Conservation (phyloP, 2,113 vertebrate species). For the Geothlypis trichas region DNA sequence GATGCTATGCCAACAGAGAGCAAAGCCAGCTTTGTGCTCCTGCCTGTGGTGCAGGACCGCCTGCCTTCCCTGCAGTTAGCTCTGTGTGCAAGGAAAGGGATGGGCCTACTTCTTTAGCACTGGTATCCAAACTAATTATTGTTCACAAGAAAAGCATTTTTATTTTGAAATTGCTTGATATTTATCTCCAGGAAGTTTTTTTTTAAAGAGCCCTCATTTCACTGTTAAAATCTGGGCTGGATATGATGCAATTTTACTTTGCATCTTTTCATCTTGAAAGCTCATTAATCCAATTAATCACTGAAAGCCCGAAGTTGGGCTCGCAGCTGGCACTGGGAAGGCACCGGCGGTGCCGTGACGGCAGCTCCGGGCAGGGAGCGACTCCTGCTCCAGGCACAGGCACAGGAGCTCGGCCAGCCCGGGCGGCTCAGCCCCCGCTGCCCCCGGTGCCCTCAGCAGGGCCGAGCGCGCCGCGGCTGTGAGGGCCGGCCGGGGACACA, state of each 20-base stretch:
- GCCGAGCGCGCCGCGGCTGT: not conserved
- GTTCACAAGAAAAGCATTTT: not conserved
- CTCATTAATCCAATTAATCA: not conserved
- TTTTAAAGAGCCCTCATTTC: not conserved
- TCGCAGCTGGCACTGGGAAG: not conserved
- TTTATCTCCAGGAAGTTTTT: not conserved
- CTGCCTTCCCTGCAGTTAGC: not conserved
- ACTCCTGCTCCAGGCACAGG: not conserved
- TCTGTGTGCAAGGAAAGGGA: not conserved
- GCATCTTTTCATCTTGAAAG: not conserved
- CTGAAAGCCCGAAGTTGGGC: not conserved
- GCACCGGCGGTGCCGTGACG: rapidly evolving
- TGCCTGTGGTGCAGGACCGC: not conserved
- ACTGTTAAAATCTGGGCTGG: not conserved
- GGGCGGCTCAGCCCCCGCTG: not conserved
- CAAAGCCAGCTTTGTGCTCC: not conserved
- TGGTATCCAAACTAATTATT: not conserved
- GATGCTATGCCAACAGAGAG: not conserved
- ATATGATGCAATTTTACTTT: not conserved
- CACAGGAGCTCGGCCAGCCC: not conserved
- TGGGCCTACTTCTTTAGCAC: not conserved
- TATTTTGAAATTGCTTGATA: not conserved
- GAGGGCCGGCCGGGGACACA: rapidly evolving
- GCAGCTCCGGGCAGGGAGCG: not conserved
- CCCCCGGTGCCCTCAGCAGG: not conserved